A percentile compares a stretch with the other conserved stretches of the same genome.
These are phyloP conservation scores for Chondrilla cf. caribensis DNA, from an alignment of 37 sponge, comb jelly and placozoan genomes.

Conservation along the genomic window DNA sequence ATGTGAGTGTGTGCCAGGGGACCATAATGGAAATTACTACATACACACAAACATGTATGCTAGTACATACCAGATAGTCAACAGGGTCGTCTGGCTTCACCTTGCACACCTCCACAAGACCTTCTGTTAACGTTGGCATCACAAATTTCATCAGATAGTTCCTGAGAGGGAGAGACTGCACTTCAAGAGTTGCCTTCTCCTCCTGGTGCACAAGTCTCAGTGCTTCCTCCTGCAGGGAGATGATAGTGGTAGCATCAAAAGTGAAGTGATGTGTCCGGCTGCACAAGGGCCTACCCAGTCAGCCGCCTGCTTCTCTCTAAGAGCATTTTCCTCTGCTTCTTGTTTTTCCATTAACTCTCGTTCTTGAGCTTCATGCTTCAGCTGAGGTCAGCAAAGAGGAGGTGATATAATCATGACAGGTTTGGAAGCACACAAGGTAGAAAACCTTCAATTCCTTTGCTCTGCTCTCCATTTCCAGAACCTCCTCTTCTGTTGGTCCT, in stretches of 20 bases:
- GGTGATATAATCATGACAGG: background rate
- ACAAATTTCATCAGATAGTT: slow-evolving; percentile 90
- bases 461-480: slow-evolving; percentile 51
- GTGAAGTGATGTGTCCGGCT: background rate
- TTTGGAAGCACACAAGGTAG: background rate
- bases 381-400: background rate
- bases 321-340: slow-evolving; percentile 64
- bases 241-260: background rate
- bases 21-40: background rate
- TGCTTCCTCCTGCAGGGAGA: slow-evolving; percentile 26
- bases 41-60: background rate
- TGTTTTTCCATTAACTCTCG: slow-evolving; percentile 55
- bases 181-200: slow-evolving; percentile 80
- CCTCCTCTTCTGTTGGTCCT: slow-evolving; percentile 84
- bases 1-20: background rate
- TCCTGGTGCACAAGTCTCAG: slow-evolving; percentile 63
- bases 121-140: slow-evolving; percentile 90
- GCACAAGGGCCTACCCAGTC: slow-evolving; percentile 68
- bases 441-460: slow-evolving; percentile 40
- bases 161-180: slow-evolving; percentile 73
- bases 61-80: slow-evolving; percentile 80
- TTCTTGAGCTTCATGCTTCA: slow-evolving; percentile 36
- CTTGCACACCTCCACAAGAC: slow-evolving; percentile 84
- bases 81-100: slow-evolving; percentile 88
- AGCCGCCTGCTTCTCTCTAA: slow-evolving; percentile 56